Conservation (phyloP, 2,113 vertebrate species). For the Alosa alosa region DNA sequence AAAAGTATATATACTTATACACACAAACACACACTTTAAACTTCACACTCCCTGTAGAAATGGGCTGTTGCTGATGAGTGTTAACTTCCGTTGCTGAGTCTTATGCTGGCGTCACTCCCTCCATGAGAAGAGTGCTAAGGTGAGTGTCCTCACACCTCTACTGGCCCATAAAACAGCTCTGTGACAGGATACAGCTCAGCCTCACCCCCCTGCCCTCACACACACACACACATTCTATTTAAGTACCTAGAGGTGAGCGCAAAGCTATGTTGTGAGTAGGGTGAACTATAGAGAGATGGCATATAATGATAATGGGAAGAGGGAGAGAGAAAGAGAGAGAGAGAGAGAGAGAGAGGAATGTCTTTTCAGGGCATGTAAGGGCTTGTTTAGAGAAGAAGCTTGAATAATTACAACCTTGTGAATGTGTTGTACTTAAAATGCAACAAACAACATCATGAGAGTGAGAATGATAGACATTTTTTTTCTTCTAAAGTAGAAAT, state of each 20-base stretch:
- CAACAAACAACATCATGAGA: neutral
- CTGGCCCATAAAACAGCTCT: neutral
- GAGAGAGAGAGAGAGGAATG: no score
- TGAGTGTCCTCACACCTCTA: neutral
- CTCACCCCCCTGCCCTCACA: neutral
- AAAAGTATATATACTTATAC: no score
- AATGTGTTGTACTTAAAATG: neutral
- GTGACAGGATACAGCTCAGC: neutral
- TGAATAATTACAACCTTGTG: neutral
- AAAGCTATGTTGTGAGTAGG: neutral
- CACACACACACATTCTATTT: neutral
- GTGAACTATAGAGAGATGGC: neutral
- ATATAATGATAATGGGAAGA: neutral
- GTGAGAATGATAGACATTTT: no score
- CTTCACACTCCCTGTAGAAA: constrained; percentile 9
- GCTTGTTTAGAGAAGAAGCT: neutral
- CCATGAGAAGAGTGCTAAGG: neutral
- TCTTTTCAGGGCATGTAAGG: neutral
- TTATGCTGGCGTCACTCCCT: constrained; percentile 23
- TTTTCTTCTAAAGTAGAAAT: no score
- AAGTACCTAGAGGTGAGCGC: neutral
- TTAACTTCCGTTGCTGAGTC: constrained; percentile 12
- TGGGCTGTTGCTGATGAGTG: neutral
- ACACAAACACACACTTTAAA: constrained; percentile 30
- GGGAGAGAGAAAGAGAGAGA: neutral